A percentile compares a stretch with the other conserved stretches of the same genome.
Conservation (phyloP, 2,888 invertebrate genomes). For the Steromphala cineraria region DNA sequence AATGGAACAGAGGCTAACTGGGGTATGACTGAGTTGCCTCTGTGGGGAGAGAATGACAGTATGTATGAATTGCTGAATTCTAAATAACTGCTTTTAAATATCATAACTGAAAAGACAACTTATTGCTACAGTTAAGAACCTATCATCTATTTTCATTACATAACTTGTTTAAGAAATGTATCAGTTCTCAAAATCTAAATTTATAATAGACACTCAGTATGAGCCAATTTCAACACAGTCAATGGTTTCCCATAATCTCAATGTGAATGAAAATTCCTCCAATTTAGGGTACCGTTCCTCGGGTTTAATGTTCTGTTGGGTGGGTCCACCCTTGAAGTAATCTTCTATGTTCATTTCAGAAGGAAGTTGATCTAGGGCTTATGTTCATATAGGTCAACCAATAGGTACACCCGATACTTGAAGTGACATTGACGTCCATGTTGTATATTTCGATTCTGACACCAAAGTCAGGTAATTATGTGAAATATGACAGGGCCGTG, state of each 20-base stretch:
- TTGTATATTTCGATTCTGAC: not conserved
- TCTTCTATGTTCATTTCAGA: slow-evolving; percentile 6
- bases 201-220: too few relatives aligned
- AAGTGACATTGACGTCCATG: not conserved
- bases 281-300: not conserved
- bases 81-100: too few relatives aligned
- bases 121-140: too few relatives aligned
- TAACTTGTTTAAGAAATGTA: too few relatives aligned
- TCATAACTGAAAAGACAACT: too few relatives aligned
- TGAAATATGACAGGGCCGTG: not conserved
- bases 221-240: not conserved
- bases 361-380: slow-evolving; percentile 11
- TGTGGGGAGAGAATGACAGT: too few relatives aligned
- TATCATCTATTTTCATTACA: too few relatives aligned
- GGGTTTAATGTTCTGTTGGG: not conserved
- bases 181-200: too few relatives aligned
- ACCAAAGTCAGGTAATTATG: not conserved
- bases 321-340: not conserved
- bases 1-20: too few relatives aligned
- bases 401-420: not conserved
- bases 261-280: not conserved
- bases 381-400: not conserved
- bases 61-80: too few relatives aligned
- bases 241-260: not conserved
- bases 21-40: too few relatives aligned